Conservation (phyloP, 2,113 vertebrate species). For the Octodon degus region DNA sequence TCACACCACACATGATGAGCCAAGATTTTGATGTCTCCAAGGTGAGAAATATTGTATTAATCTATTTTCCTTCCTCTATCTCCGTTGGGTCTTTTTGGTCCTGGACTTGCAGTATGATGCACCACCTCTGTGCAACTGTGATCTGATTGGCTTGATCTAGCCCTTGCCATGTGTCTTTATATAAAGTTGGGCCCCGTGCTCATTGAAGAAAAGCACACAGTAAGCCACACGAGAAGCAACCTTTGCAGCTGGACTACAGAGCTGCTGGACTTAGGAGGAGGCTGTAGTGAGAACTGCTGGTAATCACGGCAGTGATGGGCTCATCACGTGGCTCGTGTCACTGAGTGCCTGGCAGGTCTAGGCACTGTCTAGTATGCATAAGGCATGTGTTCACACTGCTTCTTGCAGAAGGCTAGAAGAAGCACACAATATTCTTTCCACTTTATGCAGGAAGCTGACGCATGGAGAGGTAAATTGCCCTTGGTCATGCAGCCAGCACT, state of each 20-base stretch:
- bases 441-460: background rate
- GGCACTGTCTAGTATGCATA: background rate
- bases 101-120: background rate
- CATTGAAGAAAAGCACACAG: background rate
- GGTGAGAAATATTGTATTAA: background rate
- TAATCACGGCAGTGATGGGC: background rate
- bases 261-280: background rate
- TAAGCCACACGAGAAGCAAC: background rate
- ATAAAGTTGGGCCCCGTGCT: background rate
- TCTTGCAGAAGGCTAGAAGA: background rate
- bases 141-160: background rate
- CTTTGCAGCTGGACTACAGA: background rate
- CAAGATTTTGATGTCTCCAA: background rate
- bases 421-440: rapidly evolving
- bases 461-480: background rate
- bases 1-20: background rate
- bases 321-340: rapidly evolving
- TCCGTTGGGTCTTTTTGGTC: background rate
- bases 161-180: background rate
- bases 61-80: background rate
- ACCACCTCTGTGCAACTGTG: background rate
- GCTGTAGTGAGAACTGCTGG: background rate
- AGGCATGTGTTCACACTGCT: background rate
- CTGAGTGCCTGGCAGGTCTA: background rate
- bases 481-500: rapidly evolving